phyloP scores from a whole-genome alignment of 2,888 invertebrate species.

The Steromphala cineraria region DNA sequence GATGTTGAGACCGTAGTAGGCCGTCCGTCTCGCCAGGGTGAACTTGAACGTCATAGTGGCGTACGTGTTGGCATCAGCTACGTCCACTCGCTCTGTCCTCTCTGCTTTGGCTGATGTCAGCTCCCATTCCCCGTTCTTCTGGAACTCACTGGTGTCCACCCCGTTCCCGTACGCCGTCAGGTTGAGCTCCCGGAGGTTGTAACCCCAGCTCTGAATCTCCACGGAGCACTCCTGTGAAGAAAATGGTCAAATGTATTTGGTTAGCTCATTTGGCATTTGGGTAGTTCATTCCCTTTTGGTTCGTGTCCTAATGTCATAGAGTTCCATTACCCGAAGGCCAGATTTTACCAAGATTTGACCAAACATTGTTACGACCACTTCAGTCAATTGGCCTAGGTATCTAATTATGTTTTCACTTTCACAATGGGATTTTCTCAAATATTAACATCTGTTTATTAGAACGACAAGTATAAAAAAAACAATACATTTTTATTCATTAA shows the following conservation, averaged over 20 bases:
- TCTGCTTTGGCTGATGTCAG: background rate
- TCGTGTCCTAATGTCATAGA: too few species aligned
- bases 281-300: too few species aligned
- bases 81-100: background rate
- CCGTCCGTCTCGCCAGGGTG: slow-evolving; percentile 22
- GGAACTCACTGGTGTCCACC: background rate
- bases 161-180: slow-evolving; percentile 3
- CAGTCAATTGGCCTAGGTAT: too few species aligned
- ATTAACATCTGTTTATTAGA: too few species aligned
- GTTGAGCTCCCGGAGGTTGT: slow-evolving; percentile 29
- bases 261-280: too few species aligned
- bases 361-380: too few species aligned
- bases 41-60: slow-evolving; percentile 30
- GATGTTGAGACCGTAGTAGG: slow-evolving; percentile 38
- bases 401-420: too few species aligned
- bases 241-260: background rate
- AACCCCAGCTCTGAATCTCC: slow-evolving; percentile 23
- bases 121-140: slow-evolving; percentile 28
- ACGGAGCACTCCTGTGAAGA: slow-evolving; percentile 21
- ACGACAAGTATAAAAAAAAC: too few species aligned
- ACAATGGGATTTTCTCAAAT: too few species aligned
- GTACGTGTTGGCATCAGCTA: slow-evolving; percentile 20
- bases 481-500: too few species aligned
- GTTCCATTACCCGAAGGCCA: too few species aligned
- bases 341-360: too few species aligned